These are phyloP conservation scores for Pelochelys cantorii DNA, from an alignment of 2,797 vertebrate species.

Conservation along the genomic window DNA sequence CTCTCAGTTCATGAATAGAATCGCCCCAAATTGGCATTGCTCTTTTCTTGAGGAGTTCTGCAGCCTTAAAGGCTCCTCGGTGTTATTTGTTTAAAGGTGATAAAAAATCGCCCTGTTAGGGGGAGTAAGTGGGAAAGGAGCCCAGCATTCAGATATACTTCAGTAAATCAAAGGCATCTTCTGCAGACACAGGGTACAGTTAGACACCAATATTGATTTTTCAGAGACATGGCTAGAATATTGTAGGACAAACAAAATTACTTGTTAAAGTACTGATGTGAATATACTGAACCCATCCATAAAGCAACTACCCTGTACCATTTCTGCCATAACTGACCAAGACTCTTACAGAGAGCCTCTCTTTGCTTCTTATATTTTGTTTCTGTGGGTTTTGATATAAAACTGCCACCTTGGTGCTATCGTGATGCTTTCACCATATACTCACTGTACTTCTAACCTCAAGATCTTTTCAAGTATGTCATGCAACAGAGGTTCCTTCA, in stretches of 20 bases:
- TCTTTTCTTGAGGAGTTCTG: conserved; percentile 43
- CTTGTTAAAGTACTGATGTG: conserved; percentile 63
- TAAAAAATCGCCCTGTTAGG: conserved; percentile 19
- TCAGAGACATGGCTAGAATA: conserved; percentile 46
- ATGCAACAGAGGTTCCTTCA: conserved; percentile 50
- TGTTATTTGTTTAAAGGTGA: conserved; percentile 28
- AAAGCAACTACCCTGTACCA: conserved; percentile 9
- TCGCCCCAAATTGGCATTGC: conserved; percentile 47
- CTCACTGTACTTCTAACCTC: conserved; percentile 20
- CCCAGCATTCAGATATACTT: conserved; percentile 36
- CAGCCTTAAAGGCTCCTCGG: conserved; percentile 37
- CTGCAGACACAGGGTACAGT: conserved; percentile 55
- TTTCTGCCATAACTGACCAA: too few species aligned
- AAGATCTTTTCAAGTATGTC: conserved; percentile 12
- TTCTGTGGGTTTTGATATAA: conserved; percentile 53
- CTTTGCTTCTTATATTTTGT: conserved; percentile 39
- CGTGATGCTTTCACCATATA: conserved; percentile 58
- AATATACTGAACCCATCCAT: conserved; percentile 51
- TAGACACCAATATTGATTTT: background rate
- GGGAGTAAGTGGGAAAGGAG: conserved; percentile 47
- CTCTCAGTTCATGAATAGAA: conserved; percentile 57
- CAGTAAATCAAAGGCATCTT: conserved; percentile 54
- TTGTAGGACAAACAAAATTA: conserved; percentile 57
- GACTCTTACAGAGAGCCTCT: conserved; percentile 39
- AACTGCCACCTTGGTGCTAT: conserved; percentile 72